These are phyloP conservation scores for Lophochroa leadbeateri DNA, from an alignment of 2,113 vertebrate species.

Conservation along the genomic window DNA sequence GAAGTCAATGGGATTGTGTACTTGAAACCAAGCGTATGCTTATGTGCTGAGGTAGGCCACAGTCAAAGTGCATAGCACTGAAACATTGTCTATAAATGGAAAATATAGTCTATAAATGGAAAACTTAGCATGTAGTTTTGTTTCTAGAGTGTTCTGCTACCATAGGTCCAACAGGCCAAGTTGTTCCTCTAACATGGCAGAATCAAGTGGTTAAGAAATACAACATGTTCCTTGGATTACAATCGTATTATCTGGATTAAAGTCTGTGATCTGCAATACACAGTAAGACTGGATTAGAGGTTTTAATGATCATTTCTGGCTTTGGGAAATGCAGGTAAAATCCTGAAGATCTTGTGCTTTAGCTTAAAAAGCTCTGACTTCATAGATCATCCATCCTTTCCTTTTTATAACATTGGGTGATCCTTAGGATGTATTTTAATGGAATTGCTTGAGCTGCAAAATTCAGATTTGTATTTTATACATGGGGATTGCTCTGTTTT, in stretches of 20 bases:
- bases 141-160: not conserved
- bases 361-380: not conserved
- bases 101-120: not conserved
- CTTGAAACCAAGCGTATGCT: not conserved
- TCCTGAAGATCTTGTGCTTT: not conserved
- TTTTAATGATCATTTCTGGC: not conserved
- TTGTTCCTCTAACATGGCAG: not conserved
- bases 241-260: not conserved
- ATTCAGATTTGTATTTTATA: not conserved
- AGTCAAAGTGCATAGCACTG: not conserved
- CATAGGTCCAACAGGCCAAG: not conserved
- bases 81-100: not conserved
- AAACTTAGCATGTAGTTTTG: not conserved
- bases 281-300: not conserved
- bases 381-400: not conserved
- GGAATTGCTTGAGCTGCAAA: not conserved
- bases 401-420: not conserved
- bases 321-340: not conserved
- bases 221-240: not conserved
- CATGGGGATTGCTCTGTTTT: not conserved
- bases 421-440: not conserved
- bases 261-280: not conserved
- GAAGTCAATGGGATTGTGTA: not conserved
- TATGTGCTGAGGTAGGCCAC: not conserved
- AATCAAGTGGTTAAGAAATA: not conserved